phyloP scores from a whole-genome alignment of 1,140 invertebrate species.

The Drosophila yakuba region DNA sequence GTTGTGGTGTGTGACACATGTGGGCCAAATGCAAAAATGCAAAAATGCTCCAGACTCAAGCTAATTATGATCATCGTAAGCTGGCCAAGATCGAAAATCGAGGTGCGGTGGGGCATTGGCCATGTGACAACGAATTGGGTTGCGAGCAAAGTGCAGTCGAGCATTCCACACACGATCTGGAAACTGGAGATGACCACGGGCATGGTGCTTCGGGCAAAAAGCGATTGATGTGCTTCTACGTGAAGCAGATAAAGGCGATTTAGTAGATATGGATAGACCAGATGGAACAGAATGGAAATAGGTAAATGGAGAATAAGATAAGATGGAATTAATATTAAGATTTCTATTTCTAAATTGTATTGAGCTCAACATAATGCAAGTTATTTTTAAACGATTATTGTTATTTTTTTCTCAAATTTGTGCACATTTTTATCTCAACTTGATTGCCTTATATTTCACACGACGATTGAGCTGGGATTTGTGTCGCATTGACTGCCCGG shows the following conservation, averaged over 20 bases:
- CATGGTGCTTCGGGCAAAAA: constrained; percentile 16
- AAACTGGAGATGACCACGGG: constrained; percentile 11
- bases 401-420: neutral
- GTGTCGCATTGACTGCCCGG: constrained; percentile 17
- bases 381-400: too few species aligned
- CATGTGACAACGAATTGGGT: constrained; percentile 37
- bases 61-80: constrained; percentile 23
- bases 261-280: neutral
- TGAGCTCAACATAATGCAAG: too few species aligned
- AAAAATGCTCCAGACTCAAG: constrained; percentile 19
- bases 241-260: neutral
- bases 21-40: constrained; percentile 64
- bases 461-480: constrained; percentile 1
- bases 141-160: constrained; percentile 48
- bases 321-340: too few species aligned
- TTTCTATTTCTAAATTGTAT: too few species aligned
- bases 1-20: constrained; percentile 62
- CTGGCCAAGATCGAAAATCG: constrained; percentile 4
- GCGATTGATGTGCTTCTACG: constrained; percentile 4
- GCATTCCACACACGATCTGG: constrained; percentile 37
- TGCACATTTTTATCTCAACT: neutral
- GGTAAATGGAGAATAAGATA: too few species aligned
- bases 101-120: neutral
- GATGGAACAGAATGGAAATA: too few species aligned
- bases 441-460: neutral